Base-by-base conservation (phyloP, 2,113 vertebrate genomes). In the Rhipidura dahli region DNA sequence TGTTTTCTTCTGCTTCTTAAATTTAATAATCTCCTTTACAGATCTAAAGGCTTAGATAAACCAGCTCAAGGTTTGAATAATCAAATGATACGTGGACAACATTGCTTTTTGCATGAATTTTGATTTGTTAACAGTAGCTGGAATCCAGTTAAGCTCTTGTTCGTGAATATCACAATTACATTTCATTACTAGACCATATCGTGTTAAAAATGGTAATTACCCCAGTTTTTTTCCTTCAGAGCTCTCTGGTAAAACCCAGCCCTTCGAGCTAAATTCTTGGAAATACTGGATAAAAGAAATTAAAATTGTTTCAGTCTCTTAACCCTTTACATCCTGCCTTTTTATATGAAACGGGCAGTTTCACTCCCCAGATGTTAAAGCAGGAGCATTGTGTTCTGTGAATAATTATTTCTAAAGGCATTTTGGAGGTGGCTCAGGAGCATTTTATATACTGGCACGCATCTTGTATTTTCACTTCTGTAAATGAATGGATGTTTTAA, bases 381-480 rank as follows among this genome's bases (percentile, higher is more conserved):
- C 76, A 78, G 65, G 89, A 96, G 77, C 87, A 56, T 73, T 69
- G 33, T 86, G 73, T 94, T 94, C 93, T 35, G 5, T 89, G 82
- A 88, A 39, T 68, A 61, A 94, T 94, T 54, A 71, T 89, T 93
- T 94, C 87, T 93, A 80, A 75, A 89, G 97, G 90, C 73, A 73
- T 93, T 90, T 94, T 96, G 93, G 81, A 79, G 87, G 31, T 90
- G 84, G 64, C 86, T 95, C 82, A 68, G 96, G 88, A 95, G 57
- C 82, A 78, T 79, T 94, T 89, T 83, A 14, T 86, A 31, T 35
- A 51, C 68, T 94, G 90, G 90, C 95, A 96, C 2, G 93, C 61
- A 10, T 63, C 66, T 86, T 72, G 57, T 92, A 13, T 94, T 96
- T 96, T 82, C 87, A 83, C 87, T 95, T 87, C 76, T 88, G 65